A percentile compares a stretch with the other conserved stretches of the same genome.
Conservation (phyloP, 2,113 vertebrate species). For the Eulemur rufifrons region DNA sequence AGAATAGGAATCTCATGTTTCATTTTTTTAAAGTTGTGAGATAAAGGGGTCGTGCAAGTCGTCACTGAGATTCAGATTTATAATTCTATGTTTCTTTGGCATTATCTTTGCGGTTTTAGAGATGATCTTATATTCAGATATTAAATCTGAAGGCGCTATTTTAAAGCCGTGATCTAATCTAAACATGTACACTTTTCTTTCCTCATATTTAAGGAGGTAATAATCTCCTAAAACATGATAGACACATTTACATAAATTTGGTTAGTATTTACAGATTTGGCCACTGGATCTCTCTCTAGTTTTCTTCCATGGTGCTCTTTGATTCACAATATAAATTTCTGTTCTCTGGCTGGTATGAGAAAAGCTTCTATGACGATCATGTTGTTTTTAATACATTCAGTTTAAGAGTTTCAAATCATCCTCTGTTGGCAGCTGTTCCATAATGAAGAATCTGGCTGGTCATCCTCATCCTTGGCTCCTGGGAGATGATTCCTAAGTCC, state of each 20-base stretch:
- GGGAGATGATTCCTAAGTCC: background rate
- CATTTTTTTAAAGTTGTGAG: background rate
- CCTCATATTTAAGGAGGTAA: background rate
- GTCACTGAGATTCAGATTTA: background rate
- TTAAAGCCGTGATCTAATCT: background rate
- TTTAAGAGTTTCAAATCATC: background rate
- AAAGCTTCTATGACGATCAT: background rate
- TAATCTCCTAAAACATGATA: background rate
- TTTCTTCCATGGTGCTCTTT: background rate
- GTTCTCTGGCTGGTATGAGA: background rate
- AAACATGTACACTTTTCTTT: background rate
- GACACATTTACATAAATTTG: background rate
- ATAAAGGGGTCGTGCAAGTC: background rate
- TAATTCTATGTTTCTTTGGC: background rate
- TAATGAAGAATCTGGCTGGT: background rate
- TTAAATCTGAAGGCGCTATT: background rate
- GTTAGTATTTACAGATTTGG: background rate
- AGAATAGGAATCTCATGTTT: background rate
- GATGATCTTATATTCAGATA: constrained; percentile 22
- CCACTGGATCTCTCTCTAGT: background rate
- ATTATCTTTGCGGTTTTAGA: constrained; percentile 18
- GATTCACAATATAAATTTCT: background rate
- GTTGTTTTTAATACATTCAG: background rate
- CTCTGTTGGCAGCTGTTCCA: background rate
- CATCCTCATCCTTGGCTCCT: background rate